Evolutionary conservation across 2,888 invertebrate genomes (phyloP).

Genomic region (Caenorhabditis uteleia): DNA sequence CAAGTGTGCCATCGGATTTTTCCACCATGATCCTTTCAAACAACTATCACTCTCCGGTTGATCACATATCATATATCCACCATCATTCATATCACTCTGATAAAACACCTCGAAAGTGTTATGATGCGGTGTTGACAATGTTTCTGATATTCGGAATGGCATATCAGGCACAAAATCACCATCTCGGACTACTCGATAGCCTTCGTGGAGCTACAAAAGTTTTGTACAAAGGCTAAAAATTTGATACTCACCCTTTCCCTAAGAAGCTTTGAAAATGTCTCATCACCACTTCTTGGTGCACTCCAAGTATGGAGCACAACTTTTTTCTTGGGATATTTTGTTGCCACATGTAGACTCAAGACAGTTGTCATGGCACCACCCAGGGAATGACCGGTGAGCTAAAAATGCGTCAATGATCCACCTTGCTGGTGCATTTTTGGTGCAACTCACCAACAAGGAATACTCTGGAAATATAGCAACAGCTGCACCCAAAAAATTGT

Average conservation of each 20-base stretch:
- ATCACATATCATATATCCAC: background rate
- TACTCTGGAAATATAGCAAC: conserved; percentile 21
- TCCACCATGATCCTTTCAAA: background rate
- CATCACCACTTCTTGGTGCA: background rate
- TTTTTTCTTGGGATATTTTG: background rate
- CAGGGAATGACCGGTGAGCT: conserved; percentile 2
- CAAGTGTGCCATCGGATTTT: background rate
- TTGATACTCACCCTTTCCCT: no score
- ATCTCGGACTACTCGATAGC: conserved; percentile 38
- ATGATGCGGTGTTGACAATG: conserved; percentile 34
- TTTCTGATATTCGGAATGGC: conserved; percentile 38
- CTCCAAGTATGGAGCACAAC: background rate
- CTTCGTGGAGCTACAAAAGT: conserved; percentile 26
- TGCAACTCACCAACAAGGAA: conserved; percentile 18
- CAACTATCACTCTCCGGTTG: background rate
- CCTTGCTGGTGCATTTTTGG: no score
- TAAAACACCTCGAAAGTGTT: conserved; percentile 35
- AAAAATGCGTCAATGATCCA: no score
- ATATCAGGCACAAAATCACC: conserved; percentile 45
- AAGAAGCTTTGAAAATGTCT: no score
- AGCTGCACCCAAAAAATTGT: conserved; percentile 5
- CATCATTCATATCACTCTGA: background rate
- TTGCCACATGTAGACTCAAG: background rate
- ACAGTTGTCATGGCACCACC: background rate
- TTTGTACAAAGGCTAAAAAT: no score